phyloP scores from a whole-genome alignment of 1,140 invertebrate species.

The Ridgeia piscesae region DNA sequence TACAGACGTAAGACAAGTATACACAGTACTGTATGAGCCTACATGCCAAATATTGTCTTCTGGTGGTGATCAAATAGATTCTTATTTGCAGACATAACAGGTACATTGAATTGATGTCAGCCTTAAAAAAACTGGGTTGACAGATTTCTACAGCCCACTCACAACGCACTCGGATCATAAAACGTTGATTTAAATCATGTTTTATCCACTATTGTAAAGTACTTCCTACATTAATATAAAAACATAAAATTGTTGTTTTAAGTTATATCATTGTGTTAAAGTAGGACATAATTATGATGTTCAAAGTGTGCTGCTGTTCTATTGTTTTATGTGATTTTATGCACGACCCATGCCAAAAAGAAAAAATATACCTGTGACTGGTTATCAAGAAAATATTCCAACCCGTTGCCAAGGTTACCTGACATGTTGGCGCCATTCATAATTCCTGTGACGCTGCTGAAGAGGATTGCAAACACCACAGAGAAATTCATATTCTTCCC shows the following conservation, averaged over 20 bases:
- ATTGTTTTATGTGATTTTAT: neutral
- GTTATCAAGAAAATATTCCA: neutral
- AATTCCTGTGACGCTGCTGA: slow-evolving; percentile 95
- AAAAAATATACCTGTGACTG: neutral
- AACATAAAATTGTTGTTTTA: too few relatives aligned
- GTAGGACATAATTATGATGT: neutral
- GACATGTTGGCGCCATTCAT: slow-evolving; percentile 99
- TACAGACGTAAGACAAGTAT: neutral
- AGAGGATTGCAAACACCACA: slow-evolving; percentile 76
- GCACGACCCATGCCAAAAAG: neutral
- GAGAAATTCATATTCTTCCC: slow-evolving; percentile 73
- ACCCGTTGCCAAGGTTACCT: slow-evolving; percentile 61
- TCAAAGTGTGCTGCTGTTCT: too few relatives aligned
- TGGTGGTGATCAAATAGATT: neutral
- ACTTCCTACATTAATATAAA: too few relatives aligned
- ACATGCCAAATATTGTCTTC: neutral
- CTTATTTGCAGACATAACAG: neutral
- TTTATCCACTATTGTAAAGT: too few relatives aligned
- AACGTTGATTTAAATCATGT: too few relatives aligned
- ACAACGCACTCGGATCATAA: too few relatives aligned
- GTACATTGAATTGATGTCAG: too few relatives aligned
- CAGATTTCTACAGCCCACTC: too few relatives aligned
- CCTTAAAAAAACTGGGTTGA: too few relatives aligned
- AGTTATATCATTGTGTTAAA: neutral
- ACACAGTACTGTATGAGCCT: neutral